Percentiles rank a stretch among this genome's conserved stretches.
phyloP scores from a whole-genome alignment of 2,113 vertebrate species.

The Bufo gargarizans region DNA sequence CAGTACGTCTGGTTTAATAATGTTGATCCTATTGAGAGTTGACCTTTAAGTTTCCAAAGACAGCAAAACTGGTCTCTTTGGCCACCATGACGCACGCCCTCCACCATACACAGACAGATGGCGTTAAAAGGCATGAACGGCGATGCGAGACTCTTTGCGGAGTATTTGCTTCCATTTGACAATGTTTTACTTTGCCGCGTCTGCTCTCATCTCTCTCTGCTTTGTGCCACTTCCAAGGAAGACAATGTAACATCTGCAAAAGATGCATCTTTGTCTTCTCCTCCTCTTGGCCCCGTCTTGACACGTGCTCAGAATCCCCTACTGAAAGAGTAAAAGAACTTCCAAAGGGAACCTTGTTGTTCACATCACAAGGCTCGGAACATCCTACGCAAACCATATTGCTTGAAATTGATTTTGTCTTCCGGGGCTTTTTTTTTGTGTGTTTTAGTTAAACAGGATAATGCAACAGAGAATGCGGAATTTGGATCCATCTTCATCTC shows the following conservation, averaged over 20 bases:
- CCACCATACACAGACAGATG: neutral
- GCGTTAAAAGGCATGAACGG: neutral
- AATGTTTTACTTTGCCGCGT: neutral
- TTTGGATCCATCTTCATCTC: slow-evolving; percentile 20
- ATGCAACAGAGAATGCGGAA: slow-evolving; percentile 37
- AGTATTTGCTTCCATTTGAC: neutral
- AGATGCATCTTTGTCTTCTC: neutral
- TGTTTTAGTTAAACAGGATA: slow-evolving; percentile 52
- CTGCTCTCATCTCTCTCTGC: neutral
- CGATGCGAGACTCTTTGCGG: neutral
- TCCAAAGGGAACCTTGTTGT: slow-evolving; percentile 31
- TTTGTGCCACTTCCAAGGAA: slow-evolving; percentile 33
- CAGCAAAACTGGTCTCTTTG: neutral
- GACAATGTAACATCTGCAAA: neutral
- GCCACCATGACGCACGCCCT: neutral
- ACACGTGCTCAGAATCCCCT: slow-evolving; percentile 23
- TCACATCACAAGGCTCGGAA: slow-evolving; percentile 35
- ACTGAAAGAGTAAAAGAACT: neutral
- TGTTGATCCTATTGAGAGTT: no score
- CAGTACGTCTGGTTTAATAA: no score
- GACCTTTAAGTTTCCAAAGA: neutral
- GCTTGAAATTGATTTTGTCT: slow-evolving; percentile 50
- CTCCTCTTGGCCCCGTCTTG: neutral
- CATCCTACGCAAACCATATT: neutral
- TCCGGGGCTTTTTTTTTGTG: slow-evolving; percentile 17